Conservation (phyloP, 2,113 vertebrate genomes). For the Boulengeromyrus knoepffleri region DNA sequence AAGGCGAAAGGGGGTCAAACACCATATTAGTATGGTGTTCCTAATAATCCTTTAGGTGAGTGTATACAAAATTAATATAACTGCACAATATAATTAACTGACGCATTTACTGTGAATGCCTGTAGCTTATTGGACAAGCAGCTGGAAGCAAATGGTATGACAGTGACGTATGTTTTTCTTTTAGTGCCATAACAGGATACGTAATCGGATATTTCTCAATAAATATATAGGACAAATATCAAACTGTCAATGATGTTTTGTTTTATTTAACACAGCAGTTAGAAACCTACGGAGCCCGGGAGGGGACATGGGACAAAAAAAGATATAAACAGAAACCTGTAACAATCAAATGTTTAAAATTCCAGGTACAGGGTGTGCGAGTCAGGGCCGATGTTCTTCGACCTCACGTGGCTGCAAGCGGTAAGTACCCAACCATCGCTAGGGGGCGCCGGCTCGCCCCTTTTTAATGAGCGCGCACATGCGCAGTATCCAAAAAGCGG, state of each 20-base stretch:
- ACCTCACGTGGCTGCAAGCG: neutral
- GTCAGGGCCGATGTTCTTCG: neutral
- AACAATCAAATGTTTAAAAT: neutral
- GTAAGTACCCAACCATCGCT: neutral
- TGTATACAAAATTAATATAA: neutral
- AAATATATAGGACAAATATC: neutral
- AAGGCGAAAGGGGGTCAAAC: too few relatives aligned
- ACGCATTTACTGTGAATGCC: neutral
- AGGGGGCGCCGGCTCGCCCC: neutral
- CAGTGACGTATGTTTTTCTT: neutral
- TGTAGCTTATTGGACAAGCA: neutral
- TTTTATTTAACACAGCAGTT: neutral
- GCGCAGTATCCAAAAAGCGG: constrained; percentile 67
- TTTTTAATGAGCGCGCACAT: constrained; percentile 64
- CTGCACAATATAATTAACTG: neutral
- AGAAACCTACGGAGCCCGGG: neutral
- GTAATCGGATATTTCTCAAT: neutral
- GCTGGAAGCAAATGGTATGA: neutral
- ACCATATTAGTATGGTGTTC: too few relatives aligned
- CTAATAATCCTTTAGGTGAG: too few relatives aligned
- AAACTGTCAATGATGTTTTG: neutral
- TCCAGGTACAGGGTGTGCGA: neutral
- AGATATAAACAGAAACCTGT: neutral
- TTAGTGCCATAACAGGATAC: neutral
- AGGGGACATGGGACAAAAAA: too few relatives aligned